Base-by-base conservation (phyloP, 2,113 vertebrate species). In the Tor tambroides region DNA sequence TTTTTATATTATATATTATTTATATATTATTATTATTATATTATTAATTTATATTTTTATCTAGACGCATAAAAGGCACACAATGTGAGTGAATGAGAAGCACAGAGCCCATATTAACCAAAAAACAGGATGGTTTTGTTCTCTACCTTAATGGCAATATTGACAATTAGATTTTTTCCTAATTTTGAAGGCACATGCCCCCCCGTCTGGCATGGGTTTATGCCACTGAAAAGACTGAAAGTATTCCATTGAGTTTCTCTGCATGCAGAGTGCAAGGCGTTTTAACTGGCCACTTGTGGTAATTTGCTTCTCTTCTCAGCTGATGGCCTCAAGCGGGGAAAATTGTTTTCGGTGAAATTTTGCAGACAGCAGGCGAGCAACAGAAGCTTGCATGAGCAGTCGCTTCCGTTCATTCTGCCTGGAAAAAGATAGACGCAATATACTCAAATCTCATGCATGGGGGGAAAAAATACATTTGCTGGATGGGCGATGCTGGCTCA, bases 211-310 rank as follows among this genome's bases (percentile, higher is more conserved):
- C 26, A 0, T 32, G 8, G n/a, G 30, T 82, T 63, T 43, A 82
- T 63, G 38, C 23, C 15, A 82, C 38, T 67, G 41, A 63, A 61
- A 59, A 49, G 7, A 59, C 30, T 26, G 6, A 74, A 41, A 74
- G 46, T 41, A 72, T 49, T 54, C 10, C 61, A 65, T 49, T 43
- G 38, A 82, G 80, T 67, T 80, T n/a, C 81, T 83, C 65, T 51
- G 63, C 28, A 51, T 71, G 81, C n/a, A 17, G 35, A 65, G 79
- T 28, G n/a, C 80, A 82, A 67, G 80, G 61, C 17, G 2, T 67
- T 82, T 69, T 83, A 83, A 83, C 81, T 80, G 87, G 90, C 80
- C 85, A 87, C 86, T 72, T 84, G 90, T 87, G 79, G 63, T 78
- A 83, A 77, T 90, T 87, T 90, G 76, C 78, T 54, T 78, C n/a